Base-by-base conservation (phyloP, 2,797 vertebrate genomes). In the Morelia viridis region DNA sequence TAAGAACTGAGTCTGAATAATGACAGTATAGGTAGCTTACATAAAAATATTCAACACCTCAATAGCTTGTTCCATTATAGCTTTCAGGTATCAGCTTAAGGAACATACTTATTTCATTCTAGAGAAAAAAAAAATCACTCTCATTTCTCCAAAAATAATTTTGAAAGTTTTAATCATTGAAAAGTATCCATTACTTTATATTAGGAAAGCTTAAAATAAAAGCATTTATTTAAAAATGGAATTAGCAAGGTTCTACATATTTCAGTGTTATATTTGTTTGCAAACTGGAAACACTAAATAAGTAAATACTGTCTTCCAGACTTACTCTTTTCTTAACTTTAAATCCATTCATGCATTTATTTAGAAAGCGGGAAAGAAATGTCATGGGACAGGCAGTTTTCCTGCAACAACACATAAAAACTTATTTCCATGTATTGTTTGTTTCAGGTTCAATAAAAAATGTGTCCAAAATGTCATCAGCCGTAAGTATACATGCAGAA, bases 111-210 rank as follows among this genome's bases (percentile, higher is more conserved):
- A 94, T 94, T 94, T 93, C 62, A 93, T 83, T 83, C 35, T 58
- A 93, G 92, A 88, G 84, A 53, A 26, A 11, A 8, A 68, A 62
- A 60, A 96, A 97, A 93, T 94, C 88, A 93, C 96, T 97, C 95
- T 90, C 94, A 65, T 91, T 93, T 93, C 92, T 83, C 94, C 88
- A 86, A 85, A 93, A 83, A 94, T 28, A 53, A 76, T 90, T 91
- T 87, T n/a, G 60, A 88, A 92, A 56, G 68, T 89, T 76, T 19
- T 88, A 64, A 91, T 95, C 93, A 96, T 56, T 88, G 58, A 95
- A 93, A 71, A 28, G 24, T 88, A 91, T 53, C 0, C 0, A 58
- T 68, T 87, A 68, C 87, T 95, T 95, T 91, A 91, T 94, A 92
- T n/a, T 50, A 57, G 91, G 24, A 94, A 56, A 96, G 93, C 17